Evolutionary conservation across 35 echinoderm and acorn worm genomes (phyloP).

Genomic region (Heliocidaris tuberculata): DNA sequence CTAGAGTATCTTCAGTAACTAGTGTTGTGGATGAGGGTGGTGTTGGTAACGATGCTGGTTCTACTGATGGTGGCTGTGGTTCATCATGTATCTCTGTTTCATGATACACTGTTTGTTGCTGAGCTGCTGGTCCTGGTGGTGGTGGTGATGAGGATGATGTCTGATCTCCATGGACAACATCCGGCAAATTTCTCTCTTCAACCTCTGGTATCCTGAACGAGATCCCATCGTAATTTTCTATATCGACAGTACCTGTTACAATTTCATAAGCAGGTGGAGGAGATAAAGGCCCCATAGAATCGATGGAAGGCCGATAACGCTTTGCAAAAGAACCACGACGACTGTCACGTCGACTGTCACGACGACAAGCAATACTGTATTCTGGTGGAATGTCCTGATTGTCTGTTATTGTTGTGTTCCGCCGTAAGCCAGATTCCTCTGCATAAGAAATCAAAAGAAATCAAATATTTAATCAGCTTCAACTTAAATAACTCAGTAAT

Average conservation of each 20-base stretch:
- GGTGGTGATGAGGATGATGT: background rate
- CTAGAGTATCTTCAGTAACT: background rate
- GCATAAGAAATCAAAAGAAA: background rate
- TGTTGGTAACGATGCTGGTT: background rate
- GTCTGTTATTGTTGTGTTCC: conserved; percentile 23
- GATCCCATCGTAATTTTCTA: background rate
- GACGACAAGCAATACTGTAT: conserved; percentile 30
- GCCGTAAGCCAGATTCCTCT: conserved; percentile 41
- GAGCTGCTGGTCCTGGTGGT: background rate
- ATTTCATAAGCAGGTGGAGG: background rate
- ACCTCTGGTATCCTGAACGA: background rate
- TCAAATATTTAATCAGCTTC: background rate
- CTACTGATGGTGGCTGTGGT: background rate
- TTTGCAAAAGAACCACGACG: conserved; percentile 8
- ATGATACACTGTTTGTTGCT: background rate
- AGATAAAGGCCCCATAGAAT: background rate
- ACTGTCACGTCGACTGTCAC: conserved; percentile 8
- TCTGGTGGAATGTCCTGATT: conserved; percentile 28
- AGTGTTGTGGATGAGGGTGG: background rate
- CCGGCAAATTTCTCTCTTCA: conserved; percentile 28
- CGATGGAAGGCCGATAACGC: background rate
- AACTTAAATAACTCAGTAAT: too few relatives aligned
- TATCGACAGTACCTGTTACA: background rate
- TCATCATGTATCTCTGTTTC: conserved; percentile 17
- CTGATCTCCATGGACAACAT: conserved; percentile 36